A percentile compares a stretch with the other conserved stretches of the same genome.
phyloP scores from a whole-genome alignment of 2,888 invertebrate genomes.

The Drosophila maculinotata region DNA sequence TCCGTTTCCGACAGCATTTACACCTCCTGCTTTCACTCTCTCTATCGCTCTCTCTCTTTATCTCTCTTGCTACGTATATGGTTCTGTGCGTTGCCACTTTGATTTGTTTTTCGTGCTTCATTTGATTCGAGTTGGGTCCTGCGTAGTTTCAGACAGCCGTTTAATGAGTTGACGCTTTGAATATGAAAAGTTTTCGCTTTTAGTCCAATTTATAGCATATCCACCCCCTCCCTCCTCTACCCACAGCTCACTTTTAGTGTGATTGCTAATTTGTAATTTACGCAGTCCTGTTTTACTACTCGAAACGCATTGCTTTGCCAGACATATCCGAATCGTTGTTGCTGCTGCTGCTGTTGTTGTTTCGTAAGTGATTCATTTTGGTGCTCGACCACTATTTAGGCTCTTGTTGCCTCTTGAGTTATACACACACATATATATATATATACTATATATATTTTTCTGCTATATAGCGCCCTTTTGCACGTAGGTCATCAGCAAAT shows the following conservation, averaged over 20 bases:
- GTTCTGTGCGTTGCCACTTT: constrained; percentile 53
- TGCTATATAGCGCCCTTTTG: constrained; percentile 46
- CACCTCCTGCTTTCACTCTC: constrained; percentile 29
- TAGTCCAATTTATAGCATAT: constrained; percentile 67
- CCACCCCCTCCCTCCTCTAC: not conserved
- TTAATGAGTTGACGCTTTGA: constrained; percentile 81
- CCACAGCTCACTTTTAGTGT: constrained; percentile 64
- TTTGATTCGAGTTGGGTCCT: constrained; percentile 63
- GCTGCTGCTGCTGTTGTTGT: constrained; percentile 24
- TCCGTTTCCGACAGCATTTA: constrained; percentile 70
- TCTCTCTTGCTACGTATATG: not conserved
- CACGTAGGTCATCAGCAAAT: constrained; percentile 83
- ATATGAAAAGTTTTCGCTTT: constrained; percentile 72
- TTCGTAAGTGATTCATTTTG: constrained; percentile 75
- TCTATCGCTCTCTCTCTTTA: constrained; percentile 1
- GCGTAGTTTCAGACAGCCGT: constrained; percentile 68
- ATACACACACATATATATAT: constrained; percentile 5
- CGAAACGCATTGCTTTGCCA: constrained; percentile 42
- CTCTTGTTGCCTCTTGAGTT: constrained; percentile 24
- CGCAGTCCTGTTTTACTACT: constrained; percentile 75
- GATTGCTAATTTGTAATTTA: constrained; percentile 82
- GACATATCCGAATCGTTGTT: constrained; percentile 37
- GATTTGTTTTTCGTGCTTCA: constrained; percentile 80
- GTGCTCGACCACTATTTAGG: constrained; percentile 59
- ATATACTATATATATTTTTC: constrained; percentile 7